These are phyloP conservation scores for Malurus melanocephalus DNA, from an alignment of 2,113 vertebrate species.

Conservation along the genomic window DNA sequence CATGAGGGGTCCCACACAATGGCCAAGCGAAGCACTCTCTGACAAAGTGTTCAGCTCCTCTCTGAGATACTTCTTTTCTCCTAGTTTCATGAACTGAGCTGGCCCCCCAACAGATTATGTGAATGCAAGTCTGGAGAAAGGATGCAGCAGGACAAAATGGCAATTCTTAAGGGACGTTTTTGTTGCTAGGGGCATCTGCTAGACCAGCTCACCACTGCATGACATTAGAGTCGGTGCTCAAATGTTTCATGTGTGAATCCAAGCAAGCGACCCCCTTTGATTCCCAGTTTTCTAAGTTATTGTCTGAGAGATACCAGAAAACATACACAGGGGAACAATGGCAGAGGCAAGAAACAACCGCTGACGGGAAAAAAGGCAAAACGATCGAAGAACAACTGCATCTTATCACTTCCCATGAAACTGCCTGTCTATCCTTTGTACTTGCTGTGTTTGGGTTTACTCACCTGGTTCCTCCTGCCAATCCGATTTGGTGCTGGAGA, in stretches of 20 bases:
- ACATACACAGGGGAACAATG: not conserved
- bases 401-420: not conserved
- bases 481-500: slow-evolving; percentile 82
- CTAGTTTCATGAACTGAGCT: not conserved
- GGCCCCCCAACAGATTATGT: not conserved
- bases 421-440: not conserved
- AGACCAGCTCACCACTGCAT: not conserved
- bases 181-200: not conserved
- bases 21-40: not conserved
- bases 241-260: not conserved
- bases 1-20: not conserved
- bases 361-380: not conserved
- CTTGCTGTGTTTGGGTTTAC: not conserved
- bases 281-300: not conserved
- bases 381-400: not conserved
- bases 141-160: not conserved
- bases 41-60: not conserved
- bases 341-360: not conserved
- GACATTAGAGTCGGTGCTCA: accelerated
- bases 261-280: accelerated
- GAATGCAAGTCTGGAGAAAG: not conserved
- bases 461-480: slow-evolving; percentile 88
- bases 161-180: not conserved
- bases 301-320: not conserved
- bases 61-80: not conserved